Base-by-base conservation (phyloP, 1,140 invertebrate species). In the Drosophila nasuta region DNA sequence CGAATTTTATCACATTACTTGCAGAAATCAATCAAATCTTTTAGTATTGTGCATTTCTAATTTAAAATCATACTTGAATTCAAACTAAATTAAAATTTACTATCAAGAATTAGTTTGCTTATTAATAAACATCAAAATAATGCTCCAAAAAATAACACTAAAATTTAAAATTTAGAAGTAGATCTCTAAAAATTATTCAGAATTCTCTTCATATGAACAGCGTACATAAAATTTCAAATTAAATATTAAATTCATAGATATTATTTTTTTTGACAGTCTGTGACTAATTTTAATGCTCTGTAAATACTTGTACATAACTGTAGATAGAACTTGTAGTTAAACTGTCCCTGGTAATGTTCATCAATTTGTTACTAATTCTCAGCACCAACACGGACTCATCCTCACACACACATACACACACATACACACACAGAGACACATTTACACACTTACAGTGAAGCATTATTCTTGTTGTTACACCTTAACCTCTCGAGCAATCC, bases 331-430 rank as follows among this genome's bases (percentile, higher is more conserved):
- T 51, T 48, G 11, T 64, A 17, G 45, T 38, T 43, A 43, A 11
- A n/a, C 48, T 59, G 45, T 66, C 35, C 62, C 38, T 28, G 35
- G 13, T 38, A 52, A 51, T 54, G 30, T n/a, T 51, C 10, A 35
- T 11, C n/a, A 15, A 56, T 11, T 41, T 64, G 30, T 71, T 56
- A 71, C 68, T 71, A 71, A 71, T 28, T 56, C 41, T 48, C 71
- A 54, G 48, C 56, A 73, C 45, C 43, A 20, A 5, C 54, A 73
- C 58, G 52, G 5, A 48, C 41, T 13, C 60, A 71, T 20, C 5
- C n/a, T 49, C 28, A 62, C 43, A 33, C 11, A 62, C 41, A n/a
- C 17, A 48, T 7, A 62, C 7, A 49, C 8, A 10, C 5, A 30
- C 49, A 54, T n/a, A 45, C 20, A 13, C 41, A 62, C n/a, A 49